Conservation (phyloP, 2,113 vertebrate genomes). For the Eudyptes chrysolophus region DNA sequence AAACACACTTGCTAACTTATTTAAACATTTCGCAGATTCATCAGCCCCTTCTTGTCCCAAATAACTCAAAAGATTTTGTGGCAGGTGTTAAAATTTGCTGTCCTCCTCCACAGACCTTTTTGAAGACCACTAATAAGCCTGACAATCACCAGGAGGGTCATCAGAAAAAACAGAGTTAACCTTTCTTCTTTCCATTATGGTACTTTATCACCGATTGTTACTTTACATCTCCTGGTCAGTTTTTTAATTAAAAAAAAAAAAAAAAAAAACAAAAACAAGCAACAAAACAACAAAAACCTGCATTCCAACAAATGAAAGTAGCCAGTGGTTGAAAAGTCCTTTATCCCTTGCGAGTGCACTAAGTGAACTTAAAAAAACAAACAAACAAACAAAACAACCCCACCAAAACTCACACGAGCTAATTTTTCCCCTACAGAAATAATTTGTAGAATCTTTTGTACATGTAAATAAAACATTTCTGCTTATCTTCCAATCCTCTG, state of each 20-base stretch:
- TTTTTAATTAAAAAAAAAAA: not conserved
- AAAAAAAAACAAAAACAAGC: too few species aligned
- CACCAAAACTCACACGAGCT: not conserved
- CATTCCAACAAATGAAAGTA: too few species aligned
- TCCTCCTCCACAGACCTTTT: not conserved
- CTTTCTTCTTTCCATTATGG: not conserved
- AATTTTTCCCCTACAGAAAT: not conserved
- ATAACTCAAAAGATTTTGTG: not conserved
- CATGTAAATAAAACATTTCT: not conserved
- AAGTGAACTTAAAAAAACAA: not conserved
- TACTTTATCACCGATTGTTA: not conserved
- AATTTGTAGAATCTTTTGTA: not conserved
- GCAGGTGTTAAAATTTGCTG: not conserved
- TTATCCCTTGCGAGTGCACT: not conserved
- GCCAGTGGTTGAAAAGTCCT: not conserved
- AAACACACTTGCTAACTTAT: not conserved
- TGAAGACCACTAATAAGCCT: not conserved
- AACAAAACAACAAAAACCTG: not conserved
- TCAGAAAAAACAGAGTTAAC: not conserved
- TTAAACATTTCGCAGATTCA: not conserved
- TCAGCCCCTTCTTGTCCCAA: not conserved
- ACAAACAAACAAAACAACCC: not conserved
- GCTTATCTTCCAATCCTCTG: not conserved
- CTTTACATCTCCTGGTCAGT: not conserved
- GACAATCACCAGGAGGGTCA: not conserved